Evolutionary conservation across 2,888 invertebrate genomes (phyloP).

Genomic region (Melieria crassipennis): DNA sequence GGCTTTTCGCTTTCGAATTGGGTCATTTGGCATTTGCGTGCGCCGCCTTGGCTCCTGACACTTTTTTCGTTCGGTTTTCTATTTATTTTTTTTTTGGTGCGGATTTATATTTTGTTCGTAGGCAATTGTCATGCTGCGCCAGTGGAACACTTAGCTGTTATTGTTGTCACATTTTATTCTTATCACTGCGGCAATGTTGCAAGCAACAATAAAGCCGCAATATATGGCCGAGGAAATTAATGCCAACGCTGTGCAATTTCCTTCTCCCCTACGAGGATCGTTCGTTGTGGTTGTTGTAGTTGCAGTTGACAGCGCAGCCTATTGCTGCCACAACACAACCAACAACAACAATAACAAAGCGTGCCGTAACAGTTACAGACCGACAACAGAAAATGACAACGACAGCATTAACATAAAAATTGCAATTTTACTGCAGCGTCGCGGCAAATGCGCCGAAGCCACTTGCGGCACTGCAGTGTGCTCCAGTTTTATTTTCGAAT

Average conservation of each 20-base stretch:
- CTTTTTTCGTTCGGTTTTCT: no score
- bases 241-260: constrained; percentile 14
- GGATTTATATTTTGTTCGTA: constrained; percentile 38
- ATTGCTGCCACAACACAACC: background rate
- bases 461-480: background rate
- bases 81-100: background rate
- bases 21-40: constrained; percentile 22
- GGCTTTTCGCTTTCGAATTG: constrained; percentile 10
- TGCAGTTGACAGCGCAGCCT: background rate
- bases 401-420: constrained; percentile 47
- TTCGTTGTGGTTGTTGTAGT: no score
- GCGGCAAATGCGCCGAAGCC: background rate
- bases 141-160: background rate
- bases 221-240: background rate
- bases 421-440: constrained; percentile 49
- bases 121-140: constrained; percentile 35
- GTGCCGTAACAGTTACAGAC: background rate
- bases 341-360: background rate
- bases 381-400: constrained; percentile 25
- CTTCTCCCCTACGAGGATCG: background rate
- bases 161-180: constrained; percentile 28
- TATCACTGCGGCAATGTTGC: constrained; percentile 24
- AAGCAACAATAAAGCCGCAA: constrained; percentile 7
- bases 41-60: no score
- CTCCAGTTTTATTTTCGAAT: background rate